Percentiles rank a stretch among this genome's conserved stretches.
Conservation (phyloP, 2,888 invertebrate species). For the Zootermopsis nevadensis region DNA sequence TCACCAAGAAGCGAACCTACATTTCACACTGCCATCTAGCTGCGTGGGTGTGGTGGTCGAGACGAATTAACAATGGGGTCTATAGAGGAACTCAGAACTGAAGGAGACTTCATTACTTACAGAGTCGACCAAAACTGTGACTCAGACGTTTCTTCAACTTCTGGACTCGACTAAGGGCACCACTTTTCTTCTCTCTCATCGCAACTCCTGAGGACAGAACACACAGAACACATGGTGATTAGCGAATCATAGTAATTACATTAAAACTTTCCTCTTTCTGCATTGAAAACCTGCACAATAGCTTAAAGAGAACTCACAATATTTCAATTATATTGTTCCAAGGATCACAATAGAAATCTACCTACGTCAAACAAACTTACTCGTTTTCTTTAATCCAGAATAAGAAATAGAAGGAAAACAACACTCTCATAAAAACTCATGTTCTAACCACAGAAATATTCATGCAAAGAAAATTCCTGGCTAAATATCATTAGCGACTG, state of each 20-base stretch:
- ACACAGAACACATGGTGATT: neutral
- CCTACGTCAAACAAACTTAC: neutral
- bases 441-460: too few relatives aligned
- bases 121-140: conserved; percentile 95
- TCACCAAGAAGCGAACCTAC: too few relatives aligned
- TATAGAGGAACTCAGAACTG: too few relatives aligned
- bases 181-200: conserved; percentile 93
- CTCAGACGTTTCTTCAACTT: conserved; percentile 95
- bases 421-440: too few relatives aligned
- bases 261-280: neutral
- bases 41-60: too few relatives aligned
- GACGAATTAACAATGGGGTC: too few relatives aligned
- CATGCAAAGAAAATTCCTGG: too few relatives aligned
- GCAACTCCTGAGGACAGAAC: conserved; percentile 70
- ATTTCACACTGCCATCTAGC: too few relatives aligned
- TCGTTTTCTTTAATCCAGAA: too few relatives aligned
- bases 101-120: conserved; percentile 73
- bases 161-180: conserved; percentile 91
- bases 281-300: neutral
- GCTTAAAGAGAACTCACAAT: neutral
- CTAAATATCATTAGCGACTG: too few relatives aligned
- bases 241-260: neutral
- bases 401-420: too few relatives aligned
- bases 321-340: neutral
- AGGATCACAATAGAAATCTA: neutral